A percentile compares a stretch with the other conserved stretches of the same genome.
These are phyloP conservation scores for Altica lythri DNA, from an alignment of 2,888 invertebrate species.

Conservation along the genomic window DNA sequence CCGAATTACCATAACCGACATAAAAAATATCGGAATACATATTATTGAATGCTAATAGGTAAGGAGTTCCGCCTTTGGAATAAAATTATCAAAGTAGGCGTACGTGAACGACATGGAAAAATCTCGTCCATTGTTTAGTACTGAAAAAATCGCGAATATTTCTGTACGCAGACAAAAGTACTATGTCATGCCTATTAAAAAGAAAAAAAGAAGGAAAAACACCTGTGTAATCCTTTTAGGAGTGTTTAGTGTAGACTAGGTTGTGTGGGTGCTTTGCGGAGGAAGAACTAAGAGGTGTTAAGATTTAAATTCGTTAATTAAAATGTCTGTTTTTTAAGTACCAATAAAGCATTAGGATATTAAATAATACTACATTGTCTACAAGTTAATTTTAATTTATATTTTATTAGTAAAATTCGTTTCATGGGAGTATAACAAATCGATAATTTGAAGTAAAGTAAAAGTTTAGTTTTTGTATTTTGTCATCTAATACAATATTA, in stretches of 20 bases:
- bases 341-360: no score
- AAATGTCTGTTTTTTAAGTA: slow-evolving; percentile 8
- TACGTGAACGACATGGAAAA: slow-evolving; percentile 41
- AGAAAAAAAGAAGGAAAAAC: no score
- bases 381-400: no score
- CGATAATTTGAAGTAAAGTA: no score
- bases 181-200: slow-evolving; percentile 36
- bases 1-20: slow-evolving; percentile 34
- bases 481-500: no score
- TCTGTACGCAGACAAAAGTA: slow-evolving; percentile 40
- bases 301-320: slow-evolving; percentile 17
- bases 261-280: slow-evolving; percentile 14
- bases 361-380: no score
- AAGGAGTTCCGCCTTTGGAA: slow-evolving; percentile 47
- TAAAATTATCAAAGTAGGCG: slow-evolving; percentile 38
- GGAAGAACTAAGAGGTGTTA: slow-evolving; percentile 21
- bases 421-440: no score
- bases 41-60: slow-evolving; percentile 52
- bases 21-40: slow-evolving; percentile 43
- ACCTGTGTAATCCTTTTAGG: slow-evolving; percentile 42
- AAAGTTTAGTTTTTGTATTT: no score
- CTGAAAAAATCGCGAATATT: slow-evolving; percentile 44
- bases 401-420: no score
- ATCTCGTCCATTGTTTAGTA: slow-evolving; percentile 44
- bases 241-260: slow-evolving; percentile 31